phyloP scores from a whole-genome alignment of 2,888 invertebrate genomes.

The Chalcis sispes region DNA sequence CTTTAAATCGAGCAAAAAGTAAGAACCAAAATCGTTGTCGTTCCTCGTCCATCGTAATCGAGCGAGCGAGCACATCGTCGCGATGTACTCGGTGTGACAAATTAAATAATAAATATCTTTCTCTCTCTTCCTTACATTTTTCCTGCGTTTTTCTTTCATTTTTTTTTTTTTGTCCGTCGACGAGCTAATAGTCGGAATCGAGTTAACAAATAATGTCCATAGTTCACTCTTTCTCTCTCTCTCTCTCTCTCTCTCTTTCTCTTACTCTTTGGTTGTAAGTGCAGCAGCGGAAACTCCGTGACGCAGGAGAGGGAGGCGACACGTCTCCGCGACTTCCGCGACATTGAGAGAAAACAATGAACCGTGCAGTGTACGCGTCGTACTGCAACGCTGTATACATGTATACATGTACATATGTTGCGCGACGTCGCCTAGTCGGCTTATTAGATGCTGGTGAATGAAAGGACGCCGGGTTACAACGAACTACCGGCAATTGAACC shows the following conservation, averaged over 20 bases:
- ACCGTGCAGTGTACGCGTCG: slow-evolving; percentile 14
- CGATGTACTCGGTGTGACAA: too few species aligned
- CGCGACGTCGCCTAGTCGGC: slow-evolving; percentile 3
- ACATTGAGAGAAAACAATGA: slow-evolving; percentile 57
- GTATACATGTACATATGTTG: neutral
- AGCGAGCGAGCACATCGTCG: too few species aligned
- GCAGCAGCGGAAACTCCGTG: slow-evolving; percentile 33
- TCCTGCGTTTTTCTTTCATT: slow-evolving; percentile 3
- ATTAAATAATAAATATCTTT: too few species aligned
- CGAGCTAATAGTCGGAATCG: neutral
- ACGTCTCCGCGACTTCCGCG: slow-evolving; percentile 58
- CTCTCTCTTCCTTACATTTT: too few species aligned
- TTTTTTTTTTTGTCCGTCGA: neutral
- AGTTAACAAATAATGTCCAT: neutral
- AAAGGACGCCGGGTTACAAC: slow-evolving; percentile 28
- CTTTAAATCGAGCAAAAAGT: too few species aligned
- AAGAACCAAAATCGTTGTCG: too few species aligned
- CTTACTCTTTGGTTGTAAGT: neutral
- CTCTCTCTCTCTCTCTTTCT: neutral
- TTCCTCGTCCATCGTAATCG: too few species aligned
- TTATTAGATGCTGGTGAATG: slow-evolving; percentile 38
- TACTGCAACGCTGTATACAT: too few species aligned
- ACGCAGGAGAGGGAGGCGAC: too few species aligned
- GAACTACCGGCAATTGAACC: neutral
- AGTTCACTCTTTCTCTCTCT: neutral